Conservation (phyloP, 2,888 invertebrate species). For the Ectropis crepuscularia region DNA sequence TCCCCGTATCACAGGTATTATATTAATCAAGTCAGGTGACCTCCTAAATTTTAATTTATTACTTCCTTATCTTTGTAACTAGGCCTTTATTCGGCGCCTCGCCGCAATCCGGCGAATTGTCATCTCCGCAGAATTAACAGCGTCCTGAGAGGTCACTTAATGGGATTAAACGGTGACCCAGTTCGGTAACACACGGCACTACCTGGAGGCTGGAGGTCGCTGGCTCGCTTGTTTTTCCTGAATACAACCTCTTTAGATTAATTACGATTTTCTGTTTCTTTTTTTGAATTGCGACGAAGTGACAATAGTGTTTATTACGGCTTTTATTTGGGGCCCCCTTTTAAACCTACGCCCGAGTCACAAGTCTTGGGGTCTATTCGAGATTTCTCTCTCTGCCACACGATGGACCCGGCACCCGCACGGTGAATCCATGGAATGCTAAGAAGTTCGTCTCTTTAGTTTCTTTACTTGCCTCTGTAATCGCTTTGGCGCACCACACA, state of each 20-base stretch:
- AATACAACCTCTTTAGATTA: too few relatives aligned
- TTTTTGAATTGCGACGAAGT: not conserved
- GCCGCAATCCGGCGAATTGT: constrained; percentile 31
- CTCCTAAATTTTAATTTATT: constrained; percentile 1
- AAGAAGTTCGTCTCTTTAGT: too few relatives aligned
- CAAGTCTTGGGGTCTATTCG: too few relatives aligned
- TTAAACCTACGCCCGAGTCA: too few relatives aligned
- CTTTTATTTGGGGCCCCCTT: too few relatives aligned
- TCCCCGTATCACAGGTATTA: too few relatives aligned
- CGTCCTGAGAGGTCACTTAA: constrained; percentile 51
- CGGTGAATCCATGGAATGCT: too few relatives aligned
- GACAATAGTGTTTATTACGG: not conserved
- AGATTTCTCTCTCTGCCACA: too few relatives aligned
- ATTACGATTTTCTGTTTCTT: too few relatives aligned
- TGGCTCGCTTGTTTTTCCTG: constrained; percentile 9
- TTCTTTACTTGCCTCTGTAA: not conserved
- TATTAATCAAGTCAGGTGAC: not conserved
- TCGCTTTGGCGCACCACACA: too few relatives aligned
- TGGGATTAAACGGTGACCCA: constrained; percentile 63
- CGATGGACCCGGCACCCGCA: too few relatives aligned
- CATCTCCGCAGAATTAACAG: constrained; percentile 35
- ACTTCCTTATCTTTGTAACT: constrained; percentile 12
- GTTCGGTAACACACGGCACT: constrained; percentile 47
- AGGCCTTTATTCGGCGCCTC: constrained; percentile 18
- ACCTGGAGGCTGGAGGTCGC: too few relatives aligned